Percentiles rank a stretch among this genome's conserved stretches.
These are phyloP conservation scores for Chinchilla lanigera DNA, from an alignment of 2,113 vertebrate genomes.

Conservation along the genomic window DNA sequence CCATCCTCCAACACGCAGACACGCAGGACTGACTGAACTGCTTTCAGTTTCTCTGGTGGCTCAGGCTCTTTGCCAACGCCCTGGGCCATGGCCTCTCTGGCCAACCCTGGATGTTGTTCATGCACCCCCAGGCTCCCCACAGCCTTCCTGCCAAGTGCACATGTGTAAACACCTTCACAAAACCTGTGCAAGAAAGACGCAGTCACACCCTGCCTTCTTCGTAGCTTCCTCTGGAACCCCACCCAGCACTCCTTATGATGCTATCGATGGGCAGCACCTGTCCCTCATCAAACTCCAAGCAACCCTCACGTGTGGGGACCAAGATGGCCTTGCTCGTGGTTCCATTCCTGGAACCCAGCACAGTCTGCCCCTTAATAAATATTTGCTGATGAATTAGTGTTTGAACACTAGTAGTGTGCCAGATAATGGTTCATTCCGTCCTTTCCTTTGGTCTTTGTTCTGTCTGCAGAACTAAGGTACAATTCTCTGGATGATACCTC, in stretches of 20 bases:
- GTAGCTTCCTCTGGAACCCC: neutral
- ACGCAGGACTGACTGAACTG: neutral
- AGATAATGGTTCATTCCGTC: neutral
- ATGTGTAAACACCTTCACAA: too few species aligned
- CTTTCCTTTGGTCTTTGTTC: neutral
- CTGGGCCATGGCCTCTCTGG: neutral
- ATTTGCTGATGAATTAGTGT: neutral
- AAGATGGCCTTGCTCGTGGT: neutral
- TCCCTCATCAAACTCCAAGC: neutral
- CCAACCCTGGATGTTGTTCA: neutral
- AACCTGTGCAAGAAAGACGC: neutral
- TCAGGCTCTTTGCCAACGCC: too few species aligned
- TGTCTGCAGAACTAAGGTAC: neutral
- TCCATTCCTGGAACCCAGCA: neutral
- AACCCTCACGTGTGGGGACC: neutral
- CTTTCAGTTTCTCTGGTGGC: conserved; percentile 33
- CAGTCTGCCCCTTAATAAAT: neutral
- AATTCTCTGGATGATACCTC: neutral
- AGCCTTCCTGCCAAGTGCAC: neutral
- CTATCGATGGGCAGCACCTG: neutral
- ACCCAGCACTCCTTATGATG: neutral
- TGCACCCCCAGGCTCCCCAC: neutral
- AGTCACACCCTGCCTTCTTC: neutral
- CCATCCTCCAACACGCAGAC: neutral
- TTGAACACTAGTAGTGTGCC: neutral